Conservation (phyloP, 2,888 invertebrate genomes). For the Lasioglossum morio region DNA sequence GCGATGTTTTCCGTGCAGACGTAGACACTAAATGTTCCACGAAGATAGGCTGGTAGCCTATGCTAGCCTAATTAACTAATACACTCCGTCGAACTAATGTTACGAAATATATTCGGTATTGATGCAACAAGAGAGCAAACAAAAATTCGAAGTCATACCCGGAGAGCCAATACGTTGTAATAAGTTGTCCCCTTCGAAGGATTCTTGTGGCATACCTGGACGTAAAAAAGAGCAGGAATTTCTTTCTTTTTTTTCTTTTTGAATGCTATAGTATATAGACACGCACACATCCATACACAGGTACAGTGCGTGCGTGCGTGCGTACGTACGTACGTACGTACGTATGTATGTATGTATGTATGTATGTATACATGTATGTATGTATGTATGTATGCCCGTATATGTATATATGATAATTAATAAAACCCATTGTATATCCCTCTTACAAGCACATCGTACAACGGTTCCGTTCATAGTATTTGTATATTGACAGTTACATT, state of each 20-base stretch:
- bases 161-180: conserved; percentile 55
- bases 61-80: conserved; percentile 55
- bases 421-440: conserved; percentile 75
- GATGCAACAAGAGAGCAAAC: conserved; percentile 39
- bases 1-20: conserved; percentile 55
- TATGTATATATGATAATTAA: conserved; percentile 75
- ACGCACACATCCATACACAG: conserved; percentile 63
- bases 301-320: conserved; percentile 48
- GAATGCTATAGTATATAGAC: conserved; percentile 56
- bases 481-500: conserved; percentile 53
- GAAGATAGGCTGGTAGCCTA: conserved; percentile 54
- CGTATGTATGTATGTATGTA: conserved; percentile 58
- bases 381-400: conserved; percentile 64
- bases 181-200: conserved; percentile 28
- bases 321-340: conserved; percentile 53
- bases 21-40: conserved; percentile 63
- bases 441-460: conserved; percentile 72
- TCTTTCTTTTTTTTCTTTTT: conserved; percentile 38
- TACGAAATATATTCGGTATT: conserved; percentile 55
- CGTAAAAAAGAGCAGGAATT: conserved; percentile 27
- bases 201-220: conserved; percentile 45
- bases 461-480: conserved; percentile 71
- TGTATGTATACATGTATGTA: conserved; percentile 75
- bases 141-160: conserved; percentile 45
- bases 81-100: conserved; percentile 64